Base-by-base conservation (phyloP, 2,113 vertebrate genomes). In the Daphoenositta chrysoptera region DNA sequence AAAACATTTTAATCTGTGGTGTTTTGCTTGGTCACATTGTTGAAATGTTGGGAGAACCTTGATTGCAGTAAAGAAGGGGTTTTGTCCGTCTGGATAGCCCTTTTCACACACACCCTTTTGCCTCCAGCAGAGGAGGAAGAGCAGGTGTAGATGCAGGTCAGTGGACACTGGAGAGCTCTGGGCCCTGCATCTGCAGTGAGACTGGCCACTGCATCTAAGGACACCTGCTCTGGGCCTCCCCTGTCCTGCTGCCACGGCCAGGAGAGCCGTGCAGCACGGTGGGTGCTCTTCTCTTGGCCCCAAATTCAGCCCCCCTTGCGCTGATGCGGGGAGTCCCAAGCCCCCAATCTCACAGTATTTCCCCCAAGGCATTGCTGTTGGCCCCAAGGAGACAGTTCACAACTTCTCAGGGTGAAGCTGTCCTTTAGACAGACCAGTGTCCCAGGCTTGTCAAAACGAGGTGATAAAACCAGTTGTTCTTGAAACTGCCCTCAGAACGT, bases 171-270 rank as follows among this genome's bases (percentile, higher is more conserved):
- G 56, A 56, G 50, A 65, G 83, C 58, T 87, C 1, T 30, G 78
- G 31, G 66, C 37, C 31, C 42, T 75, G 42, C 2, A 3, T 50
- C 70, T 90, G 42, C 44, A 21, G 64, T 15, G 31, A 18, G 2
- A 19, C 40, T 70, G 17, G 13, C 45, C 11, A 8, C 45, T 56
- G 40, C 54, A 72, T 40, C 53, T 47, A 20, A 10, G 7, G 57
- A 10, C 18, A 56, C 33, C 33, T n/a, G 39, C 66, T 51, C 57
- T 40, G 63, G 24, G 30, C 40, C n/a, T n/a, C 81, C 50, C 73
- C 45, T 5, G 1, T 40, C 8, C 47, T 6, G 1, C 39, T 58
- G 57, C 53, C 2, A 4, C 2, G 3, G 48, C 40, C 47, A 35
- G 79, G 61, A 76, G 28, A 69, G 57, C 83, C 40, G 0, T 37